A percentile compares a stretch with the other conserved stretches of the same genome.
phyloP scores from a whole-genome alignment of 2,888 invertebrate species.

The Aphelenchoides bicaudatus region DNA sequence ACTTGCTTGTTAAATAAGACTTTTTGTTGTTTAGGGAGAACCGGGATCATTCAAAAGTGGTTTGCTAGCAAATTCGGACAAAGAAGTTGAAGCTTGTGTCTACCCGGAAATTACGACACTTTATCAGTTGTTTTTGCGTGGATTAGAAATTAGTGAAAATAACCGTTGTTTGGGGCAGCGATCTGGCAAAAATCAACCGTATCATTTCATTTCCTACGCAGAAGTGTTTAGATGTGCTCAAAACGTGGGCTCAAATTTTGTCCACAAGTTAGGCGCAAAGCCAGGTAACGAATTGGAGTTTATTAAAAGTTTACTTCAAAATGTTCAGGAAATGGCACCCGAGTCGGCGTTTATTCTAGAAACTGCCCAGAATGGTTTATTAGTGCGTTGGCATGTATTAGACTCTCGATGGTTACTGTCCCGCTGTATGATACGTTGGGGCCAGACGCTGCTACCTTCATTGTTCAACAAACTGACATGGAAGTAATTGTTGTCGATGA shows the following conservation, averaged over 20 bases:
- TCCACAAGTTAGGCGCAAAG: conserved; percentile 39
- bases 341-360: conserved; percentile 88
- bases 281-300: conserved; percentile 43
- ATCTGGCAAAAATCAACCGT: conserved; percentile 31
- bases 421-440: conserved; percentile 94
- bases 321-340: conserved; percentile 65
- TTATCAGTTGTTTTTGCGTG: conserved; percentile 51
- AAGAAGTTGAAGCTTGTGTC: conserved; percentile 34
- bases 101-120: conserved; percentile 52
- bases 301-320: background rate
- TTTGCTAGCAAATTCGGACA: conserved; percentile 39
- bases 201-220: conserved; percentile 43
- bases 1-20: conserved; percentile 15
- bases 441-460: conserved; percentile 82
- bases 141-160: conserved; percentile 46
- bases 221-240: conserved; percentile 41
- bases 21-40: conserved; percentile 39
- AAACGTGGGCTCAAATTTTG: conserved; percentile 38
- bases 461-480: conserved; percentile 57
- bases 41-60: conserved; percentile 53
- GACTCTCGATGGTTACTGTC: conserved; percentile 72
- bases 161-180: conserved; percentile 49
- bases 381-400: conserved; percentile 43
- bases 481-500: conserved; percentile 51
- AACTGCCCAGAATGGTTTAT: conserved; percentile 77